A percentile compares a stretch with the other conserved stretches of the same genome.
Evolutionary conservation across 2,888 invertebrate genomes (phyloP).

Genomic region (Leptothorax acervorum): DNA sequence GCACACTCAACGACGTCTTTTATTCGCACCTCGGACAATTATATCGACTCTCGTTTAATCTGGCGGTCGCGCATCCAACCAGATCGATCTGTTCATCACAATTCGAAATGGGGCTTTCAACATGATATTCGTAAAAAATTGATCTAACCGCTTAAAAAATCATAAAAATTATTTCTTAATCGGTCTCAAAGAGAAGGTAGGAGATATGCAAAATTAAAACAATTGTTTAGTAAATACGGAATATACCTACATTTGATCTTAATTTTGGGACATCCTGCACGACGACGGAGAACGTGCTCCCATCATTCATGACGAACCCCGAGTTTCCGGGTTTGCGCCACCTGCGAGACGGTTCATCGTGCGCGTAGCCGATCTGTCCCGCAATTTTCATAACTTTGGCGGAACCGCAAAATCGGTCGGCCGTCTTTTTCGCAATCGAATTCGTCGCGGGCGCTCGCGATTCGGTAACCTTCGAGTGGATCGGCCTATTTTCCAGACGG

Average conservation of each 20-base stretch:
- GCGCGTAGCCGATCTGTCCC: slow-evolving; percentile 24
- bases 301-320: background rate
- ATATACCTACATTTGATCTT: background rate
- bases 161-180: background rate
- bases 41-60: slow-evolving; percentile 31
- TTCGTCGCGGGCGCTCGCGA: slow-evolving; percentile 71
- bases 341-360: slow-evolving; percentile 42
- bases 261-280: background rate
- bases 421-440: slow-evolving; percentile 76
- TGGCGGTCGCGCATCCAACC: slow-evolving; percentile 16
- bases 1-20: slow-evolving; percentile 40
- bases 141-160: background rate
- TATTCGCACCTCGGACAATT: slow-evolving; percentile 41
- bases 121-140: background rate
- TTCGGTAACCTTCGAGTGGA: slow-evolving; percentile 70
- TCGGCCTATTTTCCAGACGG: slow-evolving; percentile 70
- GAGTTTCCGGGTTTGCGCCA: slow-evolving; percentile 26
- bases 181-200: background rate
- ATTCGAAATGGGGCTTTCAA: slow-evolving; percentile 11
- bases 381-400: slow-evolving; percentile 78
- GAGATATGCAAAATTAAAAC: background rate
- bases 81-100: slow-evolving; percentile 20
- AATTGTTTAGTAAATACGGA: background rate
- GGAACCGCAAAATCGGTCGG: slow-evolving; percentile 73
- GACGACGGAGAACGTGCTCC: background rate